Evolutionary conservation across 2,797 vertebrate species (phyloP), one percentile per base, ranked within the genome.

Genomic region (Leptoclinus maculatus): DNA sequence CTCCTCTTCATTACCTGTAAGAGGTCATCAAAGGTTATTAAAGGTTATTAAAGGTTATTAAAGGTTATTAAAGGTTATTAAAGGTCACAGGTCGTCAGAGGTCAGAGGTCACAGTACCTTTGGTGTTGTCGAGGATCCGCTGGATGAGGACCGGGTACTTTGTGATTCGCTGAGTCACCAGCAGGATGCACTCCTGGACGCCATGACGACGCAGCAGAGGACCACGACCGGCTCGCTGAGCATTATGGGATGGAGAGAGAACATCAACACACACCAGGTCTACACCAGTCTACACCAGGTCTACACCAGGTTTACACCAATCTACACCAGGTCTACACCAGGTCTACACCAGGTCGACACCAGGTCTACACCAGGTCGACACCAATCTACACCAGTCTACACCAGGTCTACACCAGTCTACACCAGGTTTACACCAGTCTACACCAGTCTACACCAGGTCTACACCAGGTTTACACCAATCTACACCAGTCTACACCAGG

Each of bases 91-190:
- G 8, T 29, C 29, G 3, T 68, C 25, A 51, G 8, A 36, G 25
- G 23, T 59, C 32, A 53, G 10, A 72, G 23, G 27, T 74, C 21
- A 29, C 10, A 29, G 27, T 80, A 97, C 98, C 97, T 84, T 97
- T 98, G 79, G 97, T 97, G 87, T 97, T 96, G 87, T 97, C 96
- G 11, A 96, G 94, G 87, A 99, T 96, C 2, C 98, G 92, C 79
- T 95, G 96, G 27, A 98, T 92, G n/a, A 99, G 96, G 67, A 98
- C 97, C 0, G 97, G 98, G 80, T 99, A 99, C 88, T 99, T 98
- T 63, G 98, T 99, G 94, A 98, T 97, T 43, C 97, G 93, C 85
- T 98, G 98, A 0, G 97, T 99, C 78, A 99, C 97, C 83, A 99
- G 92, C 47, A 99, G 89, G 88, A 98, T 98, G 87, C 98, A 98